phyloP scores from a whole-genome alignment of 1,140 invertebrate genomes.

The Ctenoplectra terminalis region DNA sequence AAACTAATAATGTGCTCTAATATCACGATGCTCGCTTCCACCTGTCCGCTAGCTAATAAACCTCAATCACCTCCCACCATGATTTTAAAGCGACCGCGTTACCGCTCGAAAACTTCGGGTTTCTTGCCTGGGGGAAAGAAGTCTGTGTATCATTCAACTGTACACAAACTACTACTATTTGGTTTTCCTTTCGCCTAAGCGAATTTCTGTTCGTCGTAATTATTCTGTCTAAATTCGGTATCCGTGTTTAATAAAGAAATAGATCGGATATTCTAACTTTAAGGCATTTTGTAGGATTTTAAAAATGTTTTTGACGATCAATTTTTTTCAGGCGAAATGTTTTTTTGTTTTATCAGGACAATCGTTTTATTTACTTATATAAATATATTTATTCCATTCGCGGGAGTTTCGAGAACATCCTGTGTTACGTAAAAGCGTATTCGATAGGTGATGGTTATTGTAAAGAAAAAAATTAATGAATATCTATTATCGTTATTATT shows the following conservation, averaged over 20 bases:
- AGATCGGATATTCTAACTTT: neutral
- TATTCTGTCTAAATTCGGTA: neutral
- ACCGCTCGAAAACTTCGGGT: conserved; percentile 25
- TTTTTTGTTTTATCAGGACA: neutral
- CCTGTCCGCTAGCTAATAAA: conserved; percentile 68
- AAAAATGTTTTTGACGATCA: too few species aligned
- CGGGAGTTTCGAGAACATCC: neutral
- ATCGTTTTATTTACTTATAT: neutral
- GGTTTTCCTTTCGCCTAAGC: neutral
- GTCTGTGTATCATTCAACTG: conserved; percentile 12
- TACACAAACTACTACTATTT: conserved; percentile 18
- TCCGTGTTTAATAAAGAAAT: neutral
- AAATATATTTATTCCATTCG: neutral
- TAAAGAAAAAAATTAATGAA: neutral
- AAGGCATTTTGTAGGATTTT: neutral
- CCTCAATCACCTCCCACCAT: conserved; percentile 64
- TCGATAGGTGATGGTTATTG: neutral
- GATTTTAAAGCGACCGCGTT: conserved; percentile 30
- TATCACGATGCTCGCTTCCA: conserved; percentile 60
- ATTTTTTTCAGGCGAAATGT: too few species aligned
- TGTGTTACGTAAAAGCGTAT: neutral
- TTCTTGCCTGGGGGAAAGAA: conserved; percentile 12
- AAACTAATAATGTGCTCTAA: conserved; percentile 71
- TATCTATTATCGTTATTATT: neutral
- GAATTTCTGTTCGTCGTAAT: neutral